Evolutionary conservation across 2,888 invertebrate species (phyloP), one percentile per base, ranked within the genome.

Genomic region (Calameuta filiformis): DNA sequence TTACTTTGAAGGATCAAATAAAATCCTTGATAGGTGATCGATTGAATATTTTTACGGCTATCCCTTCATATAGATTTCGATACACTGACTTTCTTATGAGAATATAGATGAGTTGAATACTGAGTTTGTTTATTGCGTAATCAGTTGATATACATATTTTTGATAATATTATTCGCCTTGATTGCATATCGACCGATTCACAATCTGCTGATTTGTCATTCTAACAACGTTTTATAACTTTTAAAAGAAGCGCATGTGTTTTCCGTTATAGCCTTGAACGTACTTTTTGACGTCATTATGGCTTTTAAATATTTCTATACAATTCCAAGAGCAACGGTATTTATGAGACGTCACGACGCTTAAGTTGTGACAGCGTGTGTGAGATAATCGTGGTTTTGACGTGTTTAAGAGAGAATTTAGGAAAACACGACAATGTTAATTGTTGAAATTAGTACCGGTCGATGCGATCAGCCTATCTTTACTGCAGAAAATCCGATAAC

Each of bases 401-500:
- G 23, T 56, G 9, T 56, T 4, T 23, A 56, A 23, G 40, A 40
- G 23, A 9, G 56, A 56, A 56, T 23, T 56, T 56, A 6, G 9
- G 6, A 9, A 23, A 23, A 56, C 23, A 23, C 56, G 23, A 56
- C 23, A 68, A 89, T 88, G 88, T 73, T 87, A 75, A 76, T 75
- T 11, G 73, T 89, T 40, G 82, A 86, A 69, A 76, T 87, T 76
- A 83, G 82, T 35, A 81, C 76, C 4, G 85, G 85, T 11, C 68
- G 31, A 75, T 77, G 78, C 0, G 33, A 69, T 1, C 82, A 81
- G 76, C 79, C 77, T 12, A 77, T 83, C 34, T 76, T 82, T 68
- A 71, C 76, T 11, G 71, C 69, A 3, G 71, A 82, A 12, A 30
- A 11, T 9, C 69, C 79, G 11, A 31, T 83, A 6, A 79, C 78